These are phyloP conservation scores for Ophioderma brevispina DNA, from an alignment of 35 echinoderm and acorn worm genomes.

Conservation along the genomic window DNA sequence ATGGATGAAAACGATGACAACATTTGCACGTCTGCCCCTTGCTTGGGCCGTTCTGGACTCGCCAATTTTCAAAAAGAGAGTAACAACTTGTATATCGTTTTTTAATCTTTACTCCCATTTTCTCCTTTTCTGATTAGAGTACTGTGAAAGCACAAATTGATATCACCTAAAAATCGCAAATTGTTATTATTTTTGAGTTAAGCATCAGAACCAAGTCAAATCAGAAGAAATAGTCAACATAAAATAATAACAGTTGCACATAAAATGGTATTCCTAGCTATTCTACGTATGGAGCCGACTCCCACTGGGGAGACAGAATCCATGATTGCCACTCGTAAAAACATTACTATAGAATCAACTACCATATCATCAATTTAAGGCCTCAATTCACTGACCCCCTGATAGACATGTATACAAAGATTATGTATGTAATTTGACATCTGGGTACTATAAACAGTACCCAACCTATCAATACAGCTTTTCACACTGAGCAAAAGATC, in stretches of 20 bases:
- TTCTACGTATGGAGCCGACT: neutral
- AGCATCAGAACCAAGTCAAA: neutral
- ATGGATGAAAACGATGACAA: too few species aligned
- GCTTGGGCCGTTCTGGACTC: neutral
- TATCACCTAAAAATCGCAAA: neutral
- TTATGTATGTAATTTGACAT: neutral
- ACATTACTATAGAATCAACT: neutral
- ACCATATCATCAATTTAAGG: neutral
- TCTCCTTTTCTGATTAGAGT: neutral
- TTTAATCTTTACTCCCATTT: too few species aligned
- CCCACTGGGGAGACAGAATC: neutral
- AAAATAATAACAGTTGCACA: neutral
- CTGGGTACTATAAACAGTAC: neutral
- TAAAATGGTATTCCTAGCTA: neutral
- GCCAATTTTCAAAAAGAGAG: too few species aligned
- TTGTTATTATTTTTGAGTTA: neutral
- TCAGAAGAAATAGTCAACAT: neutral
- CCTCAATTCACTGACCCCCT: neutral
- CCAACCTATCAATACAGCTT: neutral
- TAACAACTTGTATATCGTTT: too few species aligned
- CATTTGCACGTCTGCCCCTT: too few species aligned
- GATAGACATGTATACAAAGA: too few species aligned
- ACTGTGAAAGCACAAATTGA: constrained; percentile 5
- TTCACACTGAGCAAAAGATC: neutral
- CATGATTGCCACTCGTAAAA: neutral